Evolutionary conservation across 2,888 invertebrate species (phyloP), one percentile per base, ranked within the genome.

Genomic region (Meliscaeva auricollis): DNA sequence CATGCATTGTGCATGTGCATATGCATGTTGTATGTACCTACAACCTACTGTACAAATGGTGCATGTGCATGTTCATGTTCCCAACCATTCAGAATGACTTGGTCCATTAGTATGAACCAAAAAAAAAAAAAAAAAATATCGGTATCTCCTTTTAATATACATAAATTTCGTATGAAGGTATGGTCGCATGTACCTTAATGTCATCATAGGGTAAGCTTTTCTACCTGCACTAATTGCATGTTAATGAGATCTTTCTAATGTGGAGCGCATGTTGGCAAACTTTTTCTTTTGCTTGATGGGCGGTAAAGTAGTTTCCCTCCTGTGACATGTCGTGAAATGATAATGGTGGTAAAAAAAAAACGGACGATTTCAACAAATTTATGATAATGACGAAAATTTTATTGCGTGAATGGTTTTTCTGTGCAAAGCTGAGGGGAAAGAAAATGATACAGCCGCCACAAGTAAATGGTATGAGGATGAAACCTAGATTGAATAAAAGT

Each of bases 201-300:
- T 35, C 58, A 50, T 26, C 26, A 52, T 30, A 38, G 30, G 58
- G 58, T 17, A 13, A 64, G 72, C 66, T 66, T 72, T 78, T 22
- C 13, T 60, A 77, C 68, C 77, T 77, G 66, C 78, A 83, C 82
- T 83, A 83, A 83, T 83, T 83, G 82, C 68, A 83, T 74, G 78
- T 78, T 83, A 74, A 83, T 48, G 68, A 82, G 60, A 52, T 77
- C 60, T 82, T 75, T 77, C 48, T 62, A 77, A 82, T 73, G 58
- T 73, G 44, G 66, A 54, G 48, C 68, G 35, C 60, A 56, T 35
- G 20, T 54, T 44, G 30, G 30, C 52, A 41, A 11, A 30, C 9
- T 32, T n/a, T n/a, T n/a, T n/a, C n/a, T 17, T 64, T 52, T 56
- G 38, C 20, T 32, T 20, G 64, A 48, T 66, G 64, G 8, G 13